Base-by-base conservation (phyloP, 2,797 vertebrate species). In the Varecia variegata region DNA sequence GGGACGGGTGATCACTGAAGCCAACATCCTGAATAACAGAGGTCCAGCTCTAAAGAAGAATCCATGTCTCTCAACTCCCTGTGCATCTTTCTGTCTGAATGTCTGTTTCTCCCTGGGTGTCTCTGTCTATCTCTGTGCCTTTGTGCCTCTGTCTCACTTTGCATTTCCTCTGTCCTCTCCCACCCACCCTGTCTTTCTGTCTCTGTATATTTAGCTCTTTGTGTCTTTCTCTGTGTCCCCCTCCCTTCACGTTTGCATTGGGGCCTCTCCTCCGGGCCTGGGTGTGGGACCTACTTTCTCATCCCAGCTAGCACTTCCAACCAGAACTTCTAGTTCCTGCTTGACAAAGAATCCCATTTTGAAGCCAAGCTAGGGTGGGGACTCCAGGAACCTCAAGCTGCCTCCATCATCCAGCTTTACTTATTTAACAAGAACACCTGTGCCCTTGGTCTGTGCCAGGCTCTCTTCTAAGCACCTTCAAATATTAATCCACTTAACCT, bases 251-350 rank as follows among this genome's bases (percentile, higher is more conserved):
- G 62, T 60, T 90, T 73, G 45, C 80, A 45, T 15, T 4, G 1
- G 76, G 88, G 90, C 81, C 70, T 80, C 94, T 85, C 92, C 95
- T 89, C 74, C 30, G 2, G 91, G 95, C 67, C 88, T 97, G 95
- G 96, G 97, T 90, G 96, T 96, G 94, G 93, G 88, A 47, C 83
- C 50, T 30, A 93, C 91, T 93, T 93, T 96, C 96, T 79, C 38
- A 0, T 30, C 81, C 74, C 38, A 82, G 58, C 84, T 90, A 74
- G 81, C 50, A 45, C 54, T 96, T 89, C 94, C 88, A 97, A 98
- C 97, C 96, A 94, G 97, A 97, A 96, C 94, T 97, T 97, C 97
- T 95, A 97, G 97, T 97, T 97, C 80, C 81, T 58, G 74, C 87
- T 92, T 97, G 47, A 96, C 97, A 96, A 97, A 97, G 96, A 96